Percentiles rank a stretch among this genome's conserved stretches.
Conservation (phyloP, 2,797 vertebrate species). For the Rhabdomys pumilio region DNA sequence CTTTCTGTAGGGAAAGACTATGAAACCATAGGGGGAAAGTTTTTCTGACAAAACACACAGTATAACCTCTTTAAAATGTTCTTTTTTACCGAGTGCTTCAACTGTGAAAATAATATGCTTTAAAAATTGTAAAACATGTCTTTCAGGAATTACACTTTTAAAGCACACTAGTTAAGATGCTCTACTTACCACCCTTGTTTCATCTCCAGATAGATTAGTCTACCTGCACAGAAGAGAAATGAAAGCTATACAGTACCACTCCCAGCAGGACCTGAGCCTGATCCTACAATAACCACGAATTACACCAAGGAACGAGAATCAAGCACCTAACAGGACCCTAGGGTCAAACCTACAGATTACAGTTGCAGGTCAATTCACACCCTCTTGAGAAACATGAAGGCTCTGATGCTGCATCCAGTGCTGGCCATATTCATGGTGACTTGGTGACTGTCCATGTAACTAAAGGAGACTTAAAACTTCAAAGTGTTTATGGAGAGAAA, state of each 20-base stretch:
- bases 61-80: conserved; percentile 63
- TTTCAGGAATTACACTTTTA: conserved; percentile 71
- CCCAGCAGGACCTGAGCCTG: conserved; percentile 18
- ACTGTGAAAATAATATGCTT: conserved; percentile 67
- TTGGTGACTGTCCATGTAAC: not conserved
- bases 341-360: not conserved
- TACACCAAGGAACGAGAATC: conserved; percentile 47
- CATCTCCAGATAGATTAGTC: conserved; percentile 40
- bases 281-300: not conserved
- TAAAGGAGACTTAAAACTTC: not conserved
- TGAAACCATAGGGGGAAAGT: conserved; percentile 41
- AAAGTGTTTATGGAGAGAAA: not conserved
- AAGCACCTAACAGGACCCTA: not conserved
- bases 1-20: conserved; percentile 31
- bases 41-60: conserved; percentile 3
- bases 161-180: conserved; percentile 60
- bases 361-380: not conserved
- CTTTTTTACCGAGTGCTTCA: conserved; percentile 54
- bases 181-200: conserved; percentile 16
- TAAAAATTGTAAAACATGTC: conserved; percentile 63
- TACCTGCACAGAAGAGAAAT: conserved; percentile 54
- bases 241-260: conserved; percentile 16
- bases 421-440: not conserved
- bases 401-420: not conserved
- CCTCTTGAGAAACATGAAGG: not conserved